A percentile compares a stretch with the other conserved stretches of the same genome.
phyloP scores from a whole-genome alignment of 1,140 invertebrate species.

The Diuraphis noxia region DNA sequence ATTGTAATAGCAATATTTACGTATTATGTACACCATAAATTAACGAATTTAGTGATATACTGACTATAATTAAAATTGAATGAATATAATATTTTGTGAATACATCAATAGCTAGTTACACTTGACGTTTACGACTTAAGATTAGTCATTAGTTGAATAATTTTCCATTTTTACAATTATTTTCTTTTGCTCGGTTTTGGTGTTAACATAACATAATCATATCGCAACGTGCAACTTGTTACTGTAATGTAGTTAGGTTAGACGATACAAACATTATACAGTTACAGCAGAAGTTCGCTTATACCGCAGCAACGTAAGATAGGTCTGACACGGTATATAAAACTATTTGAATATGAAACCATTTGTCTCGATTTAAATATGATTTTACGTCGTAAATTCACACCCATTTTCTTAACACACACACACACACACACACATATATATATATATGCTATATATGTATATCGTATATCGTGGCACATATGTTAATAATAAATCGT shows the following conservation, averaged over 20 bases:
- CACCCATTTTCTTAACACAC: neutral
- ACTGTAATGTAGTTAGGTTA: neutral
- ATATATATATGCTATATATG: too few relatives aligned
- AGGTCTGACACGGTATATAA: neutral
- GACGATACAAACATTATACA: neutral
- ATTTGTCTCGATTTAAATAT: slow-evolving; percentile 7
- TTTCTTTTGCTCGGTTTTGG: neutral
- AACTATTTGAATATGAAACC: slow-evolving; percentile 4
- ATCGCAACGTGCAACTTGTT: neutral
- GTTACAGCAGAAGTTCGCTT: neutral
- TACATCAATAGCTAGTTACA: neutral
- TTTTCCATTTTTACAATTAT: neutral
- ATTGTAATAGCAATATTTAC: too few relatives aligned
- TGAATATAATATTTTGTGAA: neutral
- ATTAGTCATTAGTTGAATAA: neutral
- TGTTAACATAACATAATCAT: too few relatives aligned
- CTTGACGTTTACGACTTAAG: neutral
- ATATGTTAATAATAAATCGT: slow-evolving; percentile 4
- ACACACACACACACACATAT: too few relatives aligned
- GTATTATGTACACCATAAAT: too few relatives aligned
- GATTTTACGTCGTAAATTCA: neutral
- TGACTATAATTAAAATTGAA: too few relatives aligned
- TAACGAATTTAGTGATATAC: too few relatives aligned
- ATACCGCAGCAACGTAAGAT: neutral
- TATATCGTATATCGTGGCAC: neutral